Conservation (phyloP, 2,113 vertebrate species). For the Rhizomys pruinosus region DNA sequence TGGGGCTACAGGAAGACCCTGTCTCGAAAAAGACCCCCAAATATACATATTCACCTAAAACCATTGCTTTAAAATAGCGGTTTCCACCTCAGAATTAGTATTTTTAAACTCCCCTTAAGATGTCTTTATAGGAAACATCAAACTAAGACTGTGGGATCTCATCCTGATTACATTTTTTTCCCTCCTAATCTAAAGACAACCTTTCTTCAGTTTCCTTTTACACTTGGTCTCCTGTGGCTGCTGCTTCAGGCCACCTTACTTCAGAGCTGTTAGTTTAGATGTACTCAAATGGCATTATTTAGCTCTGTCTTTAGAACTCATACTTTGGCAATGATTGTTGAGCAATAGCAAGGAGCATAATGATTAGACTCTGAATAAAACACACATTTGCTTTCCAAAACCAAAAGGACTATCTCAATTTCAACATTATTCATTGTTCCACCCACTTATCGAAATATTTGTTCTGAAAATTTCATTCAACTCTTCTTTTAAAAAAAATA, state of each 20-base stretch:
- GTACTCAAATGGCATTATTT: not conserved
- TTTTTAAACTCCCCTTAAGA: not conserved
- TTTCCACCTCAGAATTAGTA: conserved; percentile 42
- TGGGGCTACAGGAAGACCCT: too few species aligned
- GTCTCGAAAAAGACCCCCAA: too few species aligned
- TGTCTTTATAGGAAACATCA: conserved; percentile 41
- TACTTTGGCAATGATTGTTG: not conserved
- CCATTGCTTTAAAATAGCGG: conserved; percentile 54
- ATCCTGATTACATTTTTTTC: not conserved
- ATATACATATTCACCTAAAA: too few species aligned
- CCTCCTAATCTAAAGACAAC: not conserved
- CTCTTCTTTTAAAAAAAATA: not conserved
- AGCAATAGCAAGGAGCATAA: not conserved
- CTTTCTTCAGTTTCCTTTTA: not conserved
- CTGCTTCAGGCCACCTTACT: not conserved
- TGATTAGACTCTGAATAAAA: conserved; percentile 33
- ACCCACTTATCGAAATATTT: not conserved
- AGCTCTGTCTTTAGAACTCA: not conserved
- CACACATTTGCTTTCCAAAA: not conserved
- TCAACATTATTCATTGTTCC: not conserved
- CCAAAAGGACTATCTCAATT: not conserved
- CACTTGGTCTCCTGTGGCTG: not conserved
- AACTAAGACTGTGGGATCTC: not conserved
- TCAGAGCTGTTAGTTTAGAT: not conserved
- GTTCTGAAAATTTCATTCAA: not conserved